These are phyloP conservation scores for Cryptoprocta ferox DNA, from an alignment of 2,797 vertebrate genomes.

Conservation along the genomic window DNA sequence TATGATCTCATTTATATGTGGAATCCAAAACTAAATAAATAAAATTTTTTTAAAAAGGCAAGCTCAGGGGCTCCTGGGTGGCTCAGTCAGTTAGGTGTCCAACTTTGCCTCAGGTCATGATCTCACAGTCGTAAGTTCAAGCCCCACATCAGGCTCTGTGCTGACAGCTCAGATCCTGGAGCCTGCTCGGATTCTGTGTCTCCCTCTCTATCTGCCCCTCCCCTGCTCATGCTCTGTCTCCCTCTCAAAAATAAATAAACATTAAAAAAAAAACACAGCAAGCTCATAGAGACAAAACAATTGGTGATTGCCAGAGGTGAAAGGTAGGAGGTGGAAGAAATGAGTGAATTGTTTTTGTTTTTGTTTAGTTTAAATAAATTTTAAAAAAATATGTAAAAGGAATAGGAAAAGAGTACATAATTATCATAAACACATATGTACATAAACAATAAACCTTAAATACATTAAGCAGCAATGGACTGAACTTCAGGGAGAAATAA, in stretches of 20 bases:
- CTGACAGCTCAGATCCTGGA: too few species aligned
- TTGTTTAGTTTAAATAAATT: not conserved
- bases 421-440: not conserved
- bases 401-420: not conserved
- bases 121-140: too few species aligned
- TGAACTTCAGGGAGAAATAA: not conserved
- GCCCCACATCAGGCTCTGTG: too few species aligned
- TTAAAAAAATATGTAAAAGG: not conserved
- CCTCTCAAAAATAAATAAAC: too few species aligned
- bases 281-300: not conserved
- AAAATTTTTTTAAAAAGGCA: not conserved
- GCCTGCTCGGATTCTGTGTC: too few species aligned
- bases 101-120: too few species aligned
- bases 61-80: too few species aligned
- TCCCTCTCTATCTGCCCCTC: too few species aligned
- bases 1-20: not conserved
- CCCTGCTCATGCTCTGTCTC: too few species aligned
- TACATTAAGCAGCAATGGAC: not conserved
- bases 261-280: not conserved
- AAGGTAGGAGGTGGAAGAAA: not conserved
- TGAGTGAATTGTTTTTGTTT: not conserved
- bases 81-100: too few species aligned
- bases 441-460: not conserved
- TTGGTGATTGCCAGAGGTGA: not conserved
- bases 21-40: not conserved